Percentiles rank a stretch among this genome's conserved stretches.
phyloP scores from a whole-genome alignment of 2,113 vertebrate species.

The Toxotes jaculatrix region DNA sequence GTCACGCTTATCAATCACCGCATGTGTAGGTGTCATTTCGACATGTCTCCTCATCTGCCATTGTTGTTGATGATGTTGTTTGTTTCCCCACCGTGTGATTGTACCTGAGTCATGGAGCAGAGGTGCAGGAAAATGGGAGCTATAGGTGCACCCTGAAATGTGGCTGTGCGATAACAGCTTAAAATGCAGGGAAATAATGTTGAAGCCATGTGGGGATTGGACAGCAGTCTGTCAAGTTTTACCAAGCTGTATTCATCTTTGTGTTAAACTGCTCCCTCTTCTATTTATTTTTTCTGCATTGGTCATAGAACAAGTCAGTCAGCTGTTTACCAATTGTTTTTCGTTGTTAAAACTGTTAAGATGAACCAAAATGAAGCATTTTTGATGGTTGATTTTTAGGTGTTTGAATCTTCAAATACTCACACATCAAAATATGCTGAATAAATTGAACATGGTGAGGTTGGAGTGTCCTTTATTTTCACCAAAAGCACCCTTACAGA shows the following conservation, averaged over 20 bases:
- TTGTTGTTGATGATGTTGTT: conserved; percentile 78
- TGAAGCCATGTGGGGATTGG: conserved; percentile 18
- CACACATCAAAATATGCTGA: conserved; percentile 14
- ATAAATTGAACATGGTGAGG: conserved; percentile 38
- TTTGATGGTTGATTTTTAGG: background rate
- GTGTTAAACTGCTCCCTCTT: conserved; percentile 24
- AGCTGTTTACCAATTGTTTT: conserved; percentile 1
- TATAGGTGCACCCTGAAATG: conserved; percentile 64
- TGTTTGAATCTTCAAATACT: background rate
- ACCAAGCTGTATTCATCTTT: conserved; percentile 38
- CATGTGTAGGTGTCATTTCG: conserved; percentile 75
- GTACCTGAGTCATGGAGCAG: conserved; percentile 71
- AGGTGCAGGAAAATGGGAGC: conserved; percentile 52
- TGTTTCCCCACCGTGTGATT: conserved; percentile 61
- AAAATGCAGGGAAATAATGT: conserved; percentile 32
- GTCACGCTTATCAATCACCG: conserved; percentile 83
- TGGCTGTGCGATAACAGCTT: conserved; percentile 51
- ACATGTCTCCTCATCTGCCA: conserved; percentile 72
- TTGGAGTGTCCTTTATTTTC: conserved; percentile 46
- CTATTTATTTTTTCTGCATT: conserved; percentile 45
- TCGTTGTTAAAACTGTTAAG: background rate
- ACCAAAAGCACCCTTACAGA: conserved; percentile 48
- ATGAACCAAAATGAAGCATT: background rate
- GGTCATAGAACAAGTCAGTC: conserved; percentile 43
- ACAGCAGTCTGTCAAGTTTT: conserved; percentile 24